Conservation (phyloP, 2,797 vertebrate species). For the Spondyliosoma cantharus region DNA sequence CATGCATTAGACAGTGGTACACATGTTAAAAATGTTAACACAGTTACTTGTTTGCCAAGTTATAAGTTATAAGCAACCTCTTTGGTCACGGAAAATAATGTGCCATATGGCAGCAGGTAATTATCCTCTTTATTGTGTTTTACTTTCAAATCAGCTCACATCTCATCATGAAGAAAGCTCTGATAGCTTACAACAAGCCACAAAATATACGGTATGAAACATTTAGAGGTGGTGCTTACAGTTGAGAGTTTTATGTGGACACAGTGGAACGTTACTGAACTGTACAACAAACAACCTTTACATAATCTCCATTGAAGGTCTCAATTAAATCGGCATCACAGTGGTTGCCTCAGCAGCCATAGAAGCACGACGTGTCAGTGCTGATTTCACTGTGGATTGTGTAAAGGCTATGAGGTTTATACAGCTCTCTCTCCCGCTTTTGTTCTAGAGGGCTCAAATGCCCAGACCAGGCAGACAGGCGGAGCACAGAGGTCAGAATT, state of each 20-base stretch:
- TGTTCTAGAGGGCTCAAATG: not conserved
- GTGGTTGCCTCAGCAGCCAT: not conserved
- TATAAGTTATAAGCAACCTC: too few species aligned
- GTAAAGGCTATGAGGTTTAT: not conserved
- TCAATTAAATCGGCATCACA: not conserved
- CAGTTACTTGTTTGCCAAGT: too few species aligned
- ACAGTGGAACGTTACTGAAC: not conserved
- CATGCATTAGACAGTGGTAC: too few species aligned
- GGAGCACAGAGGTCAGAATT: conserved; percentile 33
- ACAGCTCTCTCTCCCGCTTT: not conserved
- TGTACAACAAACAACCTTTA: not conserved
- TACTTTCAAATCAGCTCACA: not conserved
- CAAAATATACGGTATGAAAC: not conserved
- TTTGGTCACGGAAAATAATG: not conserved
- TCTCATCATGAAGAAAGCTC: not conserved
- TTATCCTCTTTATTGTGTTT: not conserved
- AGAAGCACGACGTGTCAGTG: conserved; percentile 3
- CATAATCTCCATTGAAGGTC: not conserved
- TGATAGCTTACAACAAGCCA: not conserved
- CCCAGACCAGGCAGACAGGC: conserved; percentile 22
- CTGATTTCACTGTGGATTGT: not conserved
- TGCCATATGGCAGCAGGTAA: too few species aligned
- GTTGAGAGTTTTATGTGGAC: not conserved
- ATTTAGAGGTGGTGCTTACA: not conserved
- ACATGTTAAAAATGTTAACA: too few species aligned